These are phyloP conservation scores for Polydesmus complanatus DNA, from an alignment of 2,888 invertebrate species.

Conservation along the genomic window DNA sequence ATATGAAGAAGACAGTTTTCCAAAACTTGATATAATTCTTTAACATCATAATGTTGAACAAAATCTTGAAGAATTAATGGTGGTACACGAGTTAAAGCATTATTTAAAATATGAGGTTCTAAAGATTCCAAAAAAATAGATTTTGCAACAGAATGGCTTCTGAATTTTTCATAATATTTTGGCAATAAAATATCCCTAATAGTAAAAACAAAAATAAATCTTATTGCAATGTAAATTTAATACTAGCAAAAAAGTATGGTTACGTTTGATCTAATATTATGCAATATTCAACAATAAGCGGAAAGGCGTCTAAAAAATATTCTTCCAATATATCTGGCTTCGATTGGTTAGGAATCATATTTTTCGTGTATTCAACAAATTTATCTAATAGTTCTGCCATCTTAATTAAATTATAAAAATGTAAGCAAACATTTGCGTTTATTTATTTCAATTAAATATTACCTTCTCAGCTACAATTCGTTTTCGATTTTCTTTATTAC, in stretches of 20 bases:
- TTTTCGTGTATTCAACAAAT: constrained; percentile 29
- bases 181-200: constrained; percentile 45
- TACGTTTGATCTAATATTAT: constrained; percentile 9
- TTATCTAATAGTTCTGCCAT: constrained; percentile 31
- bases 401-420: constrained; percentile 19
- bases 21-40: constrained; percentile 40
- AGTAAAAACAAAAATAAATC: constrained; percentile 27
- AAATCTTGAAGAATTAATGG: constrained; percentile 58
- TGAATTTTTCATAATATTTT: constrained; percentile 47
- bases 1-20: constrained; percentile 34
- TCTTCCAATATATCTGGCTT: constrained; percentile 11
- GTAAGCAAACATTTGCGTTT: neutral
- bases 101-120: constrained; percentile 53
- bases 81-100: constrained; percentile 45
- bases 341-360: constrained; percentile 4
- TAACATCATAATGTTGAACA: constrained; percentile 49
- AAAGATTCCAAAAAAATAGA: constrained; percentile 52
- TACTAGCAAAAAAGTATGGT: neutral
- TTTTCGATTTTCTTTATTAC: constrained; percentile 1
- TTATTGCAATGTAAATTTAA: neutral
- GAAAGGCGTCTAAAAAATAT: constrained; percentile 10
- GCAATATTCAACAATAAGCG: constrained; percentile 14
- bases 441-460: neutral
- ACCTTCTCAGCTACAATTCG: constrained; percentile 7
- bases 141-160: constrained; percentile 44